A percentile compares a stretch with the other conserved stretches of the same genome.
phyloP scores from a whole-genome alignment of 2,888 invertebrate species.

The Hypena proboscidalis region DNA sequence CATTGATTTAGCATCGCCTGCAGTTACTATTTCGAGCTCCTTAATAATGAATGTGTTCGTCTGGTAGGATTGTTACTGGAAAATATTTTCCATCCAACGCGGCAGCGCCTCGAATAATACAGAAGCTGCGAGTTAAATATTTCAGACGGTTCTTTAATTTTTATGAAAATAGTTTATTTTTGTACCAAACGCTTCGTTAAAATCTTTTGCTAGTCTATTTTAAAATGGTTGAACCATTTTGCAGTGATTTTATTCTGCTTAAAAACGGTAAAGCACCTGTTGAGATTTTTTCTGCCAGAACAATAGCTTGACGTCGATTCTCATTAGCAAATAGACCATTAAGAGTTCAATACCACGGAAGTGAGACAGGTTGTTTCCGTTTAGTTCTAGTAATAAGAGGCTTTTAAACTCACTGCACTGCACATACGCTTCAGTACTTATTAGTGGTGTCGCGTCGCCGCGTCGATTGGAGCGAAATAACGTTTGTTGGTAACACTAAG shows the following conservation, averaged over 20 bases:
- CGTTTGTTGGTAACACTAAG: constrained; percentile 43
- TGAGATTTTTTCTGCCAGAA: constrained; percentile 17
- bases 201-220: background rate
- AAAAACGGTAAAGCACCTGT: constrained; percentile 16
- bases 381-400: constrained; percentile 28
- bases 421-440: constrained; percentile 31
- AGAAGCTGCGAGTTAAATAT: background rate
- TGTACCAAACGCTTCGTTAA: background rate
- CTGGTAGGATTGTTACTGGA: constrained; percentile 20
- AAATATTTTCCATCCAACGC: constrained; percentile 25
- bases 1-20: constrained; percentile 51
- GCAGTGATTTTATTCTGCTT: background rate
- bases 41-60: constrained; percentile 28
- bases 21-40: constrained; percentile 35
- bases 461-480: constrained; percentile 35
- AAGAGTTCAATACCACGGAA: constrained; percentile 11
- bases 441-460: too few relatives aligned
- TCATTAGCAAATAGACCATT: constrained; percentile 13
- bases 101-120: background rate
- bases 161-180: background rate
- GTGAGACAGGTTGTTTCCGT: constrained; percentile 16
- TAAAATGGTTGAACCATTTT: background rate
- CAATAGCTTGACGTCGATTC: constrained; percentile 8
- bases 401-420: constrained; percentile 35
- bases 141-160: too few relatives aligned